Conservation (phyloP, 2,797 vertebrate genomes). For the Notolabrus celidotus region DNA sequence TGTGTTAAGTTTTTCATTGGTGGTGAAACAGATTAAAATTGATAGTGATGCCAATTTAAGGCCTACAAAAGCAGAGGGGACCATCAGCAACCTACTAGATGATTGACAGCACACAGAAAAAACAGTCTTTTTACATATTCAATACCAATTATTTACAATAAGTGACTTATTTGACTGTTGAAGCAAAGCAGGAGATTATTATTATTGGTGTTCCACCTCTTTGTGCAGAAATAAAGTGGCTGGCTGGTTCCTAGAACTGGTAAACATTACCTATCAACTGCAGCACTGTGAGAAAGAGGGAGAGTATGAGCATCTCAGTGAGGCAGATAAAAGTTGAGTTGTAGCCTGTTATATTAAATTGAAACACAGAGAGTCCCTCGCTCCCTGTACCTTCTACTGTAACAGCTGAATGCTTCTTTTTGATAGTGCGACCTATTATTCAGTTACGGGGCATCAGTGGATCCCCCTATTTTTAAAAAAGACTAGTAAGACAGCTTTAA, state of each 20-base stretch:
- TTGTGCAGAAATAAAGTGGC: constrained; percentile 19
- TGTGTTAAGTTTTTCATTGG: too few species aligned
- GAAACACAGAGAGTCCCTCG: constrained; percentile 51
- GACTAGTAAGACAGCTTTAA: neutral
- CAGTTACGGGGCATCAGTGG: constrained; percentile 1
- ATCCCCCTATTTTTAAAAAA: neutral
- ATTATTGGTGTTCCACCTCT: constrained; percentile 24
- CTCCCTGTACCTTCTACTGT: constrained; percentile 39
- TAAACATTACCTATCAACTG: constrained; percentile 32
- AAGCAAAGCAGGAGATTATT: constrained; percentile 7
- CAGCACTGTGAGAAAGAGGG: neutral
- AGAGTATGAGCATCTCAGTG: constrained; percentile 9
- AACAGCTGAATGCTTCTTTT: constrained; percentile 37
- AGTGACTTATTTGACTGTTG: too few species aligned
- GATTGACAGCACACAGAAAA: too few species aligned
- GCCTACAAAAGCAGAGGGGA: too few species aligned
- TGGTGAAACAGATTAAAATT: too few species aligned
- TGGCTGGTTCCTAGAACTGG: constrained; percentile 11
- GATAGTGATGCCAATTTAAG: too few species aligned
- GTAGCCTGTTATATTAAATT: constrained; percentile 39
- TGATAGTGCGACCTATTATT: constrained; percentile 27
- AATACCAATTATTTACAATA: too few species aligned
- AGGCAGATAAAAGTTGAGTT: constrained; percentile 43
- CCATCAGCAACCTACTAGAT: too few species aligned
- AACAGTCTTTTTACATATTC: too few species aligned